phyloP scores from a whole-genome alignment of 2,797 vertebrate species.

The Hemitrygon akajei region DNA sequence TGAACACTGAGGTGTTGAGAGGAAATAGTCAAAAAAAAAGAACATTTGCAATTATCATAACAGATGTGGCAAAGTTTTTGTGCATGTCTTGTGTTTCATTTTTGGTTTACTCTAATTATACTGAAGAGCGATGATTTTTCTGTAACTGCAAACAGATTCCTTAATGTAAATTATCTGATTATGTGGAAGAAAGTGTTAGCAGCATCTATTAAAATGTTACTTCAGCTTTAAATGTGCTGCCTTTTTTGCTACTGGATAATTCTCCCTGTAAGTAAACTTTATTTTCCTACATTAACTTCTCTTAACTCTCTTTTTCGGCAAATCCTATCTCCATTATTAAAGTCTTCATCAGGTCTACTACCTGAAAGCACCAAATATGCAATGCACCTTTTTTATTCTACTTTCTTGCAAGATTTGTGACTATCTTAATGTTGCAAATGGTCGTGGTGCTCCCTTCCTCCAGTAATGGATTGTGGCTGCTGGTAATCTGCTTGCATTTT shows the following conservation, averaged over 20 bases:
- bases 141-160: slow-evolving; percentile 24
- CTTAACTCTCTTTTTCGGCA: no score
- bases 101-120: slow-evolving; percentile 18
- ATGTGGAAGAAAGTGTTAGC: neutral
- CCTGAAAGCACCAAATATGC: neutral
- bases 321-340: neutral
- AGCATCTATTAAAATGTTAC: slow-evolving; percentile 18
- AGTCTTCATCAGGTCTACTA: neutral
- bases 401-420: slow-evolving; percentile 7
- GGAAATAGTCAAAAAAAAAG: slow-evolving; percentile 11
- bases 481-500: neutral
- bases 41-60: slow-evolving; percentile 19
- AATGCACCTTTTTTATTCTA: neutral
- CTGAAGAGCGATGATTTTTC: slow-evolving; percentile 20
- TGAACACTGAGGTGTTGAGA: slow-evolving; percentile 17
- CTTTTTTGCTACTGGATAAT: neutral
- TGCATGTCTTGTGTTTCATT: slow-evolving; percentile 8
- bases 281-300: neutral
- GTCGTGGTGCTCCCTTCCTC: neutral
- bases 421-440: neutral
- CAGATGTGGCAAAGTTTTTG: slow-evolving; percentile 23
- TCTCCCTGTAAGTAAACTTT: neutral
- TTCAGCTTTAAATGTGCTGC: neutral
- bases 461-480: neutral
- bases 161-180: neutral